These are phyloP conservation scores for Pseudanteris insignis DNA, from an alignment of 2,888 invertebrate genomes.

Conservation along the genomic window DNA sequence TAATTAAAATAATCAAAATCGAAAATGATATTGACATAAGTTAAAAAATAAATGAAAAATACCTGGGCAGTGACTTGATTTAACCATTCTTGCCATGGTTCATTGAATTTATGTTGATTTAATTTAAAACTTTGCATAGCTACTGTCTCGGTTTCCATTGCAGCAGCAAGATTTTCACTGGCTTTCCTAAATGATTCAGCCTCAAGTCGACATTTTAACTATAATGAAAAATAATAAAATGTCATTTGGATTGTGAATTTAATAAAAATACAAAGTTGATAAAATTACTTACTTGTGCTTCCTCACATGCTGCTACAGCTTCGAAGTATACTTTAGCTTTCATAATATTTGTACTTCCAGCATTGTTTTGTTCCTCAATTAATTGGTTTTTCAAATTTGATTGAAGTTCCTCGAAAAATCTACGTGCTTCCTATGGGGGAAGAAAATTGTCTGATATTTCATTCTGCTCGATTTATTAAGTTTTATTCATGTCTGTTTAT, in stretches of 20 bases:
- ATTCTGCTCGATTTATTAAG: too few species aligned
- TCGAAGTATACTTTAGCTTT: conserved; percentile 92
- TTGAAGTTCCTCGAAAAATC: conserved; percentile 22
- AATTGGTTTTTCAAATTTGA: conserved; percentile 30
- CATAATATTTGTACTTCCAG: conserved; percentile 78
- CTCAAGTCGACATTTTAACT: conserved; percentile 29
- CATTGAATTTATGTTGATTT: conserved; percentile 26
- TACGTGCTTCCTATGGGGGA: conserved; percentile 26
- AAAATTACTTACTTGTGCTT: conserved; percentile 70
- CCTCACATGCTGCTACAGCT: conserved; percentile 74
- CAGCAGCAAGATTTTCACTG: conserved; percentile 30
- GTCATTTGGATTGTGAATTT: too few species aligned
- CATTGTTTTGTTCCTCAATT: conserved; percentile 27
- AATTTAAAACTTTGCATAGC: conserved; percentile 31
- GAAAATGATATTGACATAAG: too few species aligned
- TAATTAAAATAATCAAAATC: too few species aligned
- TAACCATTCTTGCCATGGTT: conserved; percentile 32
- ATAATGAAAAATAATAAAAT: not conserved
- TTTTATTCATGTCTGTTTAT: too few species aligned
- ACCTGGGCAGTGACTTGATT: conserved; percentile 33
- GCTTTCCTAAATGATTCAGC: conserved; percentile 26
- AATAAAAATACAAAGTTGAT: too few species aligned
- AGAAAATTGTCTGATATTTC: too few species aligned
- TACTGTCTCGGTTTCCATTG: conserved; percentile 28
- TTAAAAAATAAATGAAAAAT: too few species aligned